These are phyloP conservation scores for Hydrozoanthus tunicans DNA, from an alignment of 64 coral and sea anemone genomes.

Conservation along the genomic window DNA sequence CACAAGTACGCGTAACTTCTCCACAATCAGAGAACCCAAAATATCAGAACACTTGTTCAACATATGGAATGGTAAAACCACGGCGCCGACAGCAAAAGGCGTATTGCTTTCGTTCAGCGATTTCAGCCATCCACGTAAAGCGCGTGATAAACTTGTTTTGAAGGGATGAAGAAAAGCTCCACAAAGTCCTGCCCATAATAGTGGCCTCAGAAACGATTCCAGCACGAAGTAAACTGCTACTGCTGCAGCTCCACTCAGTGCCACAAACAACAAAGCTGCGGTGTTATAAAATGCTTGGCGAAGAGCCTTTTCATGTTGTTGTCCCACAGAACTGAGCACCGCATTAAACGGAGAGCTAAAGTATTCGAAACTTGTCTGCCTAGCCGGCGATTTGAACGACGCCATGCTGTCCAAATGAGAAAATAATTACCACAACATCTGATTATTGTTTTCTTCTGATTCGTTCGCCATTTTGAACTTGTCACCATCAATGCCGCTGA, in stretches of 20 bases:
- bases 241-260: conserved; percentile 72
- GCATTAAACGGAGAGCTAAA: conserved; percentile 88
- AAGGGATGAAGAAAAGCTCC: conserved; percentile 96
- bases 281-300: conserved; percentile 96
- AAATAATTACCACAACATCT: background rate
- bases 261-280: conserved; percentile 81
- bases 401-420: conserved; percentile 60
- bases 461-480: conserved; percentile 55
- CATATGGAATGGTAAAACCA: conserved; percentile 86
- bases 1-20: conserved; percentile 67
- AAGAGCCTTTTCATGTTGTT: conserved; percentile 84
- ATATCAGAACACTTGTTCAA: conserved; percentile 86
- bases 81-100: conserved; percentile 83
- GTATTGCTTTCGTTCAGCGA: conserved; percentile 88
- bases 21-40: conserved; percentile 78
- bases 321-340: conserved; percentile 80
- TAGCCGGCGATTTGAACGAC: conserved; percentile 51
- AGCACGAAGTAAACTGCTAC: conserved; percentile 96
- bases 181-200: conserved; percentile 97
- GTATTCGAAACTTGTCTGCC: conserved; percentile 79
- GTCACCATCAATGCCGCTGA: conserved; percentile 51
- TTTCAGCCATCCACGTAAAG: conserved; percentile 81
- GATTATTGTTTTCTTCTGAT: conserved; percentile 10
- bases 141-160: conserved; percentile 80
- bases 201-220: conserved; percentile 86